Base-by-base conservation (phyloP, 1,140 invertebrate genomes). In the Archegozetes longisetosus region DNA sequence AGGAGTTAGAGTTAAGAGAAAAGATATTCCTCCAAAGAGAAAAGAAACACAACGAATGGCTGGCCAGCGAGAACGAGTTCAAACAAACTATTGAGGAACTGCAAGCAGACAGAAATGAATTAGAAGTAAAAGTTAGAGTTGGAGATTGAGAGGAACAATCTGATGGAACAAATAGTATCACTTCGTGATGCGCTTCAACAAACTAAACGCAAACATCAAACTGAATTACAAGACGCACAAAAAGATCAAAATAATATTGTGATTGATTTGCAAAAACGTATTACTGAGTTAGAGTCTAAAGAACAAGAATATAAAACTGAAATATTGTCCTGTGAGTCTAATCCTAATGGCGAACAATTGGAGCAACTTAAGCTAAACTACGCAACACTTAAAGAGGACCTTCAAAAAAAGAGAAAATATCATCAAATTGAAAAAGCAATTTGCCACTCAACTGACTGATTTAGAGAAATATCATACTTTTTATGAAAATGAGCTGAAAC, bases 1-100 rank as follows among this genome's bases (percentile, higher is more conserved):
- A 64, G 55, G 62, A 65, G 27, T 28, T 65, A 27, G 60, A 62
- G 53, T 24, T 55, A 4, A 40, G 62, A 46, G 64, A 64, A 32
- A 60, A 58, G 58, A 27, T 65, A 13, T 64, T 57, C 25, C 26
- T 27, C 14, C 53, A 64, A 25, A 65, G 61, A n/a, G 60, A 51
- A 26, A 22, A 20, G 6, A 51, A 9, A 9, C 20, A 22, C 4
- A 51, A 51, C 6, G 50, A 51, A 9, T 40, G 32, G 32, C 6
- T 40, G 32, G 17, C 6, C 32, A 9, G 32, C 17, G 32, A 40
- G 17, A 40, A 40, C 6, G 6, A 40, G 17, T 40, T 40, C 32
- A 40, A 9, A 40, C 32, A 40, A 40, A 9, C 32, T 9, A 40
- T 40, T 9, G 17, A 17, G 6, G 32, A 40, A 40, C 17, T 40